Conservation (phyloP, 2,888 invertebrate genomes). For the Oscheius myriophilus region DNA sequence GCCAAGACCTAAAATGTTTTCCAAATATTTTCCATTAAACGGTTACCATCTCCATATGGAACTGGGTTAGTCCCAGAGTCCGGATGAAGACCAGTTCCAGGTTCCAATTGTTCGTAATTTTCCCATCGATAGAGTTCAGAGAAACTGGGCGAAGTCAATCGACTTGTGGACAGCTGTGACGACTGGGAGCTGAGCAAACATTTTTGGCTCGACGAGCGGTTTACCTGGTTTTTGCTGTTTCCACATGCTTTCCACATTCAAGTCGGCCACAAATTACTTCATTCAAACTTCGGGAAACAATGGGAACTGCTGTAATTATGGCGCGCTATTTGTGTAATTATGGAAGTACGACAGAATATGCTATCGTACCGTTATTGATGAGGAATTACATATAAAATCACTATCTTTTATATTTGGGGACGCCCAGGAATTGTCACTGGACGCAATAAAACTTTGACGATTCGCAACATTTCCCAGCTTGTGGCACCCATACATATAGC, state of each 20-base stretch:
- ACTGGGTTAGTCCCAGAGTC: constrained; percentile 17
- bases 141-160: constrained; percentile 11
- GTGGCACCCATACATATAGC: too few relatives aligned
- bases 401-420: too few relatives aligned
- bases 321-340: too few relatives aligned
- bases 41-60: constrained; percentile 42
- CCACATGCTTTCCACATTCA: not conserved
- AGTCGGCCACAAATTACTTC: constrained; percentile 16
- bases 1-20: constrained; percentile 46
- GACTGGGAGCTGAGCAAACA: not conserved
- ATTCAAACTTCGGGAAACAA: constrained; percentile 6
- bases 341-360: too few relatives aligned
- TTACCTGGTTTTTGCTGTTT: not conserved
- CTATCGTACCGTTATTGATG: too few relatives aligned
- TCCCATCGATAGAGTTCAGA: constrained; percentile 40
- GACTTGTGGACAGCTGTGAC: not conserved
- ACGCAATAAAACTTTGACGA: too few relatives aligned
- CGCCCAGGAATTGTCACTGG: too few relatives aligned
- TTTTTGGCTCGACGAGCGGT: not conserved
- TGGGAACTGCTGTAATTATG: not conserved
- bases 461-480: too few relatives aligned
- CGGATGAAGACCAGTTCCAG: constrained; percentile 42
- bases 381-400: too few relatives aligned
- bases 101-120: constrained; percentile 44
- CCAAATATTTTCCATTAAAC: too few relatives aligned